Evolutionary conservation across 2,888 invertebrate genomes (phyloP).

Genomic region (Geotrupes spiniger): DNA sequence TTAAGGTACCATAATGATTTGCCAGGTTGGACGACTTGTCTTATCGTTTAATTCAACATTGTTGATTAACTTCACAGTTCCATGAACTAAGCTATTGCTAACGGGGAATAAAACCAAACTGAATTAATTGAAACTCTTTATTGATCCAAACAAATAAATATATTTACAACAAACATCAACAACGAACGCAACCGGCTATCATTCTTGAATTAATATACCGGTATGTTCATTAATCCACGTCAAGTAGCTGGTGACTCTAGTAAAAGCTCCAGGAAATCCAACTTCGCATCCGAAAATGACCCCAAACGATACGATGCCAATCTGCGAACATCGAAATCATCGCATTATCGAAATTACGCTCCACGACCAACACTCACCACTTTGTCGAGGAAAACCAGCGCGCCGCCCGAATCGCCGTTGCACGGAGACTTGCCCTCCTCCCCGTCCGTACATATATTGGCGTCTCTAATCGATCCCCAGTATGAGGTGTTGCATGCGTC

Average conservation of each 20-base stretch:
- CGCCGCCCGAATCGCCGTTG: slow-evolving; percentile 51
- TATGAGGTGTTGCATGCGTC: slow-evolving; percentile 49
- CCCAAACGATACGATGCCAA: slow-evolving; percentile 42
- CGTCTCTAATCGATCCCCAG: slow-evolving; percentile 43
- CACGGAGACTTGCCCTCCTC: slow-evolving; percentile 51
- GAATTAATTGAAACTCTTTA: no score
- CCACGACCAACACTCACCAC: no score
- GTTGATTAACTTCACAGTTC: no score
- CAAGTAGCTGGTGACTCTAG: slow-evolving; percentile 43
- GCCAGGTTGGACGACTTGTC: no score
- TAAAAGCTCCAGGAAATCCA: slow-evolving; percentile 47
- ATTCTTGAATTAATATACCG: slow-evolving; percentile 16
- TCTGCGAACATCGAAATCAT: slow-evolving; percentile 4
- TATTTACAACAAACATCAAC: no score
- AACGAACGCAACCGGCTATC: no score
- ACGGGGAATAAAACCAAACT: no score
- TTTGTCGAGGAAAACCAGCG: slow-evolving; percentile 21
- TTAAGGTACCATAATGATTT: no score
- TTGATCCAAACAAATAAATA: no score
- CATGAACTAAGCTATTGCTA: no score
- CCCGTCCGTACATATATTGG: slow-evolving; percentile 53
- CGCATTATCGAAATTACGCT: no score
- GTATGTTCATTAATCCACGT: slow-evolving; percentile 38
- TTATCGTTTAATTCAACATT: no score
- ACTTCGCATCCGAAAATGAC: slow-evolving; percentile 44